Evolutionary conservation across 2,888 invertebrate genomes (phyloP), one percentile per base, ranked within the genome.

Genomic region (Andrena marginata): DNA sequence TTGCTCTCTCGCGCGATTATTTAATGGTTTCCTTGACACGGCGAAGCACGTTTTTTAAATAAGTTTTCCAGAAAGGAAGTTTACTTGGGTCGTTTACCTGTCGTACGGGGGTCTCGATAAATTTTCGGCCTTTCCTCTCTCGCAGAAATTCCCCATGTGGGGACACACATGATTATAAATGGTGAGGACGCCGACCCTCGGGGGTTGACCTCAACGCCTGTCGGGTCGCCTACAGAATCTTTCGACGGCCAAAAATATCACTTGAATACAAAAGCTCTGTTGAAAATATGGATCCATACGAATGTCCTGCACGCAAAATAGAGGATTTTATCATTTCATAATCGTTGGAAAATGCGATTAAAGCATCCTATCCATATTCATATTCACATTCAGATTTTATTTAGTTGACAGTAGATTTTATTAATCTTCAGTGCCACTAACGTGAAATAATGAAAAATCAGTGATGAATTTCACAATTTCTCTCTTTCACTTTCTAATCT

Each of bases 121-220:
- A 83, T 82, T 82, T 70, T 56, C 82, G n/a, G 62, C 62, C 68
- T 76, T 51, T 69, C 59, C 77, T 33, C 60, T 69, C 51, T 49
- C 33, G n/a, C 54, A 51, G 75, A 80, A 74, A 80, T 80, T 80
- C 62, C 65, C 70, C 31, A 49, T 70, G 81, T 62, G 70, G 64
- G 73, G 62, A 62, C 62, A 72, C 68, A 76, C 82, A 74, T 70
- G 83, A 83, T 83, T 83, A 82, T 73, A 83, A 83, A 83, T 83
- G 82, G 83, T n/a, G 35, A 59, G 73, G 82, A 60, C 67, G 63
- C 35, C 67, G 62, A 83, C 82, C 82, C 83, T 77, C 35, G 77
- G 73, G 77, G 69, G 65, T 82, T 83, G 82, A 77, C 76, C 77
- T 82, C 82, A 82, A 70, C 82, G 77, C 81, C 64, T 77, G 75